Conservation (phyloP, 2,797 vertebrate species). For the Sebastes matsubarae region DNA sequence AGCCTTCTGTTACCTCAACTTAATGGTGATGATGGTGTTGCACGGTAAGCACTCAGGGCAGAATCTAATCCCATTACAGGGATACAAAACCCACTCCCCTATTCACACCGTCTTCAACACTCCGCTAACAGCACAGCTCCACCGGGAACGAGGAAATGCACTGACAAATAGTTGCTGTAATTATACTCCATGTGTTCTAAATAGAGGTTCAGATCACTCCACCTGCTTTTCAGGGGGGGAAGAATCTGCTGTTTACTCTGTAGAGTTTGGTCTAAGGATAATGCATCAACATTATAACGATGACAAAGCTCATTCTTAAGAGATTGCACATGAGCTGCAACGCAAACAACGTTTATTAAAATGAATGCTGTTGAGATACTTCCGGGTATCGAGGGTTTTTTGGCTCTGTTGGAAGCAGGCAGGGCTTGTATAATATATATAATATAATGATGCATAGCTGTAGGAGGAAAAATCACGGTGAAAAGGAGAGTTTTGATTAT, state of each 20-base stretch:
- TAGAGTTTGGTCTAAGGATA: background rate
- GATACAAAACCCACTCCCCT: constrained; percentile 19
- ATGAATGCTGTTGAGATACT: background rate
- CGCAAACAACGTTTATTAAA: background rate
- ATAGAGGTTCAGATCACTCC: background rate
- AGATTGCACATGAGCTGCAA: background rate
- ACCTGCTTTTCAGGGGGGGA: constrained; percentile 2
- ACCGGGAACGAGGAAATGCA: constrained; percentile 20
- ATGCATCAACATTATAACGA: background rate
- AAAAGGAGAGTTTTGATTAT: background rate
- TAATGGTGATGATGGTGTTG: constrained; percentile 43
- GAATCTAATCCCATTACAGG: constrained; percentile 57
- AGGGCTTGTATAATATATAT: too few species aligned
- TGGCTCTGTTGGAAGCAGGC: background rate
- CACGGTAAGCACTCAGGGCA: constrained; percentile 18
- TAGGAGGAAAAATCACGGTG: background rate
- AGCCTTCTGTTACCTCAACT: constrained; percentile 24
- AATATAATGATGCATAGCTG: background rate
- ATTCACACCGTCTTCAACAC: constrained; percentile 20
- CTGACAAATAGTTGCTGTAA: constrained; percentile 15
- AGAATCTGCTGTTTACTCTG: background rate
- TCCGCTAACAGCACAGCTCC: constrained; percentile 27
- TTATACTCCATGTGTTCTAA: constrained; percentile 1
- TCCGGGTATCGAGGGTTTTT: background rate
- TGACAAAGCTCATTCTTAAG: background rate